Base-by-base conservation (phyloP, 2,888 invertebrate species). In the Drosophila lutescens region DNA sequence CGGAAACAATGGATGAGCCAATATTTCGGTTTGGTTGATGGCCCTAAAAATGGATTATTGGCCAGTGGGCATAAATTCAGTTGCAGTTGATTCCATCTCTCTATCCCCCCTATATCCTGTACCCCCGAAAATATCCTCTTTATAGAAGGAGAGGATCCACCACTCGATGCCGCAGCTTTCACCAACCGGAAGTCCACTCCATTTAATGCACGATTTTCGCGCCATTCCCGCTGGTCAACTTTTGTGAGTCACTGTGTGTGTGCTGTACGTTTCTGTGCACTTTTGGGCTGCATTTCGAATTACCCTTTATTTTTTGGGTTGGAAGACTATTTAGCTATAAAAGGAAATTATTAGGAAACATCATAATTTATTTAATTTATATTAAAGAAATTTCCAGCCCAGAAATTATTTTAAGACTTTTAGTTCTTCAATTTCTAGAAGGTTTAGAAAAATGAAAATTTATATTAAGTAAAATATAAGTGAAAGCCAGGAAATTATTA, bases 1-100 rank as follows among this genome's bases (percentile, higher is more conserved):
- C 91, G 90, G 91, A 91, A 91, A 91, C 91, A 91, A 91, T 91
- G 90, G 90, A 81, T 71, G 72, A 63, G 61, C 74, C 90, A 91
- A 91, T 91, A 91, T 91, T 89, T 89, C 88, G 89, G 90, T 90
- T 53, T 63, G 54, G 50, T 65, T 74, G 91, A 90, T 91, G 90
- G 85, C 86, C 89, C 90, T 89, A 91, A 91, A 83, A 91, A 91
- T 91, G 91, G 91, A 91, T 91, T 91, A 91, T 91, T 90, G 89
- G 65, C 46, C 89, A 89, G 78, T 89, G 81, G 74, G 91, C 91
- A 91, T 91, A 90, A 91, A 91, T 91, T 91, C 78, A 26, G 34
- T 34, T 34, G 53, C 85, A 84, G 76, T 80, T 68, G 76, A 78
- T 68, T 68, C 74, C 53, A 72, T 78, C 38, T 46, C 51, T 69